Evolutionary conservation across 2,888 invertebrate genomes (phyloP), one percentile per base, ranked within the genome.

Genomic region (Papilio protenor): DNA sequence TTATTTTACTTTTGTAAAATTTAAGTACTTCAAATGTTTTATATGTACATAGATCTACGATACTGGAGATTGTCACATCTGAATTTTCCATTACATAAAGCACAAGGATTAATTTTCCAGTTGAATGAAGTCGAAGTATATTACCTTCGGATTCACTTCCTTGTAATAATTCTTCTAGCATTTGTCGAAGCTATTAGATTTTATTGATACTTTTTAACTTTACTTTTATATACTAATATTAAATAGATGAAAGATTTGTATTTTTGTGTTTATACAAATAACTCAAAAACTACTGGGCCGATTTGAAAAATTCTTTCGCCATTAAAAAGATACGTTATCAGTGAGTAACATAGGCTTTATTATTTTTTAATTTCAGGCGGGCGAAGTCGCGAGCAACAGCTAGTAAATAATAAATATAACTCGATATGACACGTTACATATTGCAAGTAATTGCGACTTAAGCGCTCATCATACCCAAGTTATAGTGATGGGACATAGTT

Each of bases 401-500:
- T 27, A 27, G 27, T 27, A 40, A 40, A 40, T 40, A 8, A 40
- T 40, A 40, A 40, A 40, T 40, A 1, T 8, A 5, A 8, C 40
- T 40, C 5, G 8, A 8, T 40, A 40, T 40, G 8, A 40, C 40
- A 40, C 5, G 8, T 40, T 40, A 8, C 1, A 40, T 40, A 40
- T 40, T 40, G 40, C 40, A 40, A 40, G 8, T 73, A 45, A 61
- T 55, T 47, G 11, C 4, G 66, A 64, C 27, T 66, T 75, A 49
- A 64, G 23, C 47, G 57, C 33, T 49, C 45, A 72, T 18, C 12
- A 55, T 71, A 70, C 59, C 27, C 21, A 71, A 71, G 71, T 76
- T 71, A 61, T 59, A 57, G 61, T 70, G 27, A 76, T 59, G 27
- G 76, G 33, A 71, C 61, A 14, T 71, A 71, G 71, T 71, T 76